These are phyloP conservation scores for Hydrolagus colliei DNA, from an alignment of 2,797 vertebrate species.

Conservation along the genomic window DNA sequence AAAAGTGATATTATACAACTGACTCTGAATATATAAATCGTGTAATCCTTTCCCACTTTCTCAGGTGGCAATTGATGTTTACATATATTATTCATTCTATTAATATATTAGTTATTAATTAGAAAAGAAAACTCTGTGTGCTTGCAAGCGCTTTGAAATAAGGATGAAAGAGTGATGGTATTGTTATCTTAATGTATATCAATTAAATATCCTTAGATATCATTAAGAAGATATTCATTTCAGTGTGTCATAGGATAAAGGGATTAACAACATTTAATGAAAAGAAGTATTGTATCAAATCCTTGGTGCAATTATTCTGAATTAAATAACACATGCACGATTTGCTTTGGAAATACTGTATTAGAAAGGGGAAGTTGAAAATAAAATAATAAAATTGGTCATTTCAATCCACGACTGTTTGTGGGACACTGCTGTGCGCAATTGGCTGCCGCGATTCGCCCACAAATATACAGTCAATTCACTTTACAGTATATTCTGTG, in stretches of 20 bases:
- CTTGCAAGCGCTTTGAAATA: slow-evolving; percentile 4
- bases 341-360: neutral
- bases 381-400: too few species aligned
- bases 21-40: neutral
- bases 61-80: slow-evolving; percentile 28
- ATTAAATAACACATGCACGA: neutral
- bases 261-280: neutral
- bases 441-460: too few species aligned
- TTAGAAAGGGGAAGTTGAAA: too few species aligned
- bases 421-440: too few species aligned
- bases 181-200: slow-evolving; percentile 22
- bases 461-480: too few species aligned
- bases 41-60: neutral
- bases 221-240: neutral
- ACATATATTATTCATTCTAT: slow-evolving; percentile 16
- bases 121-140: neutral
- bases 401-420: too few species aligned
- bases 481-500: too few species aligned
- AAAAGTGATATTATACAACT: slow-evolving; percentile 7
- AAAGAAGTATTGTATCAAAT: neutral
- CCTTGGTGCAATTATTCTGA: neutral
- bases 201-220: slow-evolving; percentile 18
- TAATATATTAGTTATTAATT: neutral
- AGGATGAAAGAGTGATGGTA: neutral
- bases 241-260: neutral